Percentiles rank a stretch among this genome's conserved stretches.
phyloP scores from a whole-genome alignment of 2,113 vertebrate genomes.

The Macheiramphus alcinus region DNA sequence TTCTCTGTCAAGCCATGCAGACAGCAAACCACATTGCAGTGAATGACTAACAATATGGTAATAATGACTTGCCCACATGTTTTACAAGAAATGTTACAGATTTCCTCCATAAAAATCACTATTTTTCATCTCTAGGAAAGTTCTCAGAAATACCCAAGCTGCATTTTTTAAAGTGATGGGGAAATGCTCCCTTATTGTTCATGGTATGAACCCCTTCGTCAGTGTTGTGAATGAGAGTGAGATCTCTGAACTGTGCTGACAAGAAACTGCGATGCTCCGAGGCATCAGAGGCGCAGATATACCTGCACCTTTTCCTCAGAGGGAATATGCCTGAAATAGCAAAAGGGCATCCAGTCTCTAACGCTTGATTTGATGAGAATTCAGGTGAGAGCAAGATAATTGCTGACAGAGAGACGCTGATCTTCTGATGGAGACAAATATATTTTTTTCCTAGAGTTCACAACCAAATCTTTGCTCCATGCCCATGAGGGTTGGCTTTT shows the following conservation, averaged over 20 bases:
- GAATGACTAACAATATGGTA: not conserved
- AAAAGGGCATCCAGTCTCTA: not conserved
- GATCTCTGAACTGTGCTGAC: not conserved
- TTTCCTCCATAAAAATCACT: not conserved
- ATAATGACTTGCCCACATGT: not conserved
- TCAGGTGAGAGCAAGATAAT: not conserved
- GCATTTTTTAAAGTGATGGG: not conserved
- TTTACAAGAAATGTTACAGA: not conserved
- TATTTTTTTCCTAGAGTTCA: not conserved
- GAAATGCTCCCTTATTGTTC: not conserved
- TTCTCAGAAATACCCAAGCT: not conserved
- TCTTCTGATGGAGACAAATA: not conserved
- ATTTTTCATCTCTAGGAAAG: not conserved
- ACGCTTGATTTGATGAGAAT: not conserved
- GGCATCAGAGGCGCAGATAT: not conserved
- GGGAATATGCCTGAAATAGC: not conserved
- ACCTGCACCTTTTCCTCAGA: not conserved
- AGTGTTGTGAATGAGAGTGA: not conserved
- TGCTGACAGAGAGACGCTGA: not conserved
- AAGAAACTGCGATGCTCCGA: not conserved
- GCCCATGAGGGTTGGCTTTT: not conserved
- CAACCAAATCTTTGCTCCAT: not conserved
- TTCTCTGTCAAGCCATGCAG: not conserved
- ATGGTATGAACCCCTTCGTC: not conserved
- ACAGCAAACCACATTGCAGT: not conserved